Conservation (phyloP, 2,113 vertebrate genomes). For the Poecile atricapillus region DNA sequence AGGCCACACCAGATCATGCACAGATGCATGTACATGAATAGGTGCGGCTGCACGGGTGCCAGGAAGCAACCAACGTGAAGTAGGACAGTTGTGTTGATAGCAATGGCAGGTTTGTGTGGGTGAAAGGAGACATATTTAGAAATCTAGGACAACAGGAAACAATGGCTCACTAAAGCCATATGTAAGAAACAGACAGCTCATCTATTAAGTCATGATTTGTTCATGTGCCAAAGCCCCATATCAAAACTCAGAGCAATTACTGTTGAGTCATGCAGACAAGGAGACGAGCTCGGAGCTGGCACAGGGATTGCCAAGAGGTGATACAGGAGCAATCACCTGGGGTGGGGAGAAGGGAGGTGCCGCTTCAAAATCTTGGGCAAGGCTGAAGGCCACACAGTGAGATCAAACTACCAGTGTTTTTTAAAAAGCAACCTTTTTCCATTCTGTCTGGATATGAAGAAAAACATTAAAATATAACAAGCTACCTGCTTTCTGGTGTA, state of each 20-base stretch:
- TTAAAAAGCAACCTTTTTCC: neutral
- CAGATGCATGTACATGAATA: neutral
- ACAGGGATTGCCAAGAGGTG: neutral
- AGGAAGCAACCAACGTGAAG: neutral
- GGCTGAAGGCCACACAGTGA: neutral
- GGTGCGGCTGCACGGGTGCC: neutral
- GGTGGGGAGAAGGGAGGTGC: neutral
- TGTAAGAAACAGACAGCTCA: neutral
- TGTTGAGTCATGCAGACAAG: neutral
- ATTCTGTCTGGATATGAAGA: neutral
- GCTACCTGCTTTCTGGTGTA: neutral
- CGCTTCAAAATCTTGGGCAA: neutral
- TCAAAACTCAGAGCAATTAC: neutral
- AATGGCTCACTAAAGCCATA: neutral
- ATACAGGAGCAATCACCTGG: neutral
- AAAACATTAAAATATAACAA: neutral
- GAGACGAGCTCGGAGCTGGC: neutral
- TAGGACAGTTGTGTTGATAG: neutral
- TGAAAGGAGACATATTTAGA: neutral
- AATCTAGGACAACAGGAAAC: slow-evolving; percentile 7
- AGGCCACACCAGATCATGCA: fast-evolving
- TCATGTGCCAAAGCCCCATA: neutral
- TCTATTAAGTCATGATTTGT: neutral
- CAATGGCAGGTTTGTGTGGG: neutral
- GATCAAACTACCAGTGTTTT: neutral